Evolutionary conservation across 2,113 vertebrate genomes (phyloP).

Genomic region (Podilymbus podiceps): DNA sequence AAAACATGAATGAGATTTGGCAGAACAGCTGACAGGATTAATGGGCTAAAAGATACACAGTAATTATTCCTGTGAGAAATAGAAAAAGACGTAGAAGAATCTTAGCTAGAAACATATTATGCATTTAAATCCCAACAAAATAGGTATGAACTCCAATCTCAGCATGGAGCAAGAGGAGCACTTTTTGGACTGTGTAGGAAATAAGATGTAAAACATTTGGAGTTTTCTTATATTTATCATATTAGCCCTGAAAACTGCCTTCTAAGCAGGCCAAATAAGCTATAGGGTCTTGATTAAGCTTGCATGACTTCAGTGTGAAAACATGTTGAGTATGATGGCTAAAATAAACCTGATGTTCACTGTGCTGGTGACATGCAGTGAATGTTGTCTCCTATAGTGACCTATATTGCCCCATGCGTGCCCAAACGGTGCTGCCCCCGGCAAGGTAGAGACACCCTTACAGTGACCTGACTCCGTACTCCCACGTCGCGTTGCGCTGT

Average conservation of each 20-base stretch:
- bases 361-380: neutral
- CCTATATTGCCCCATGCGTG: accelerated
- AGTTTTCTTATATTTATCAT: neutral
- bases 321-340: neutral
- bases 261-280: neutral
- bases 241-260: neutral
- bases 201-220: neutral
- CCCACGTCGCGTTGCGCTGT: neutral
- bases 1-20: neutral
- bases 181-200: neutral
- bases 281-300: neutral
- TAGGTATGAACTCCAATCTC: neutral
- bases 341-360: neutral
- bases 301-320: neutral
- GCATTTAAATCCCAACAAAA: neutral
- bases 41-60: neutral
- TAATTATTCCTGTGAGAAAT: neutral
- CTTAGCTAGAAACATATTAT: neutral
- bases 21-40: neutral
- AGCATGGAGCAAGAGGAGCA: neutral
- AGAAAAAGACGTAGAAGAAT: neutral
- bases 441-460: neutral
- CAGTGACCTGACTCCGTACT: neutral
- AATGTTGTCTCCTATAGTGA: neutral
- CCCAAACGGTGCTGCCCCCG: neutral